These are phyloP conservation scores for Erebia aethiops DNA, from an alignment of 2,888 invertebrate genomes.

Conservation along the genomic window DNA sequence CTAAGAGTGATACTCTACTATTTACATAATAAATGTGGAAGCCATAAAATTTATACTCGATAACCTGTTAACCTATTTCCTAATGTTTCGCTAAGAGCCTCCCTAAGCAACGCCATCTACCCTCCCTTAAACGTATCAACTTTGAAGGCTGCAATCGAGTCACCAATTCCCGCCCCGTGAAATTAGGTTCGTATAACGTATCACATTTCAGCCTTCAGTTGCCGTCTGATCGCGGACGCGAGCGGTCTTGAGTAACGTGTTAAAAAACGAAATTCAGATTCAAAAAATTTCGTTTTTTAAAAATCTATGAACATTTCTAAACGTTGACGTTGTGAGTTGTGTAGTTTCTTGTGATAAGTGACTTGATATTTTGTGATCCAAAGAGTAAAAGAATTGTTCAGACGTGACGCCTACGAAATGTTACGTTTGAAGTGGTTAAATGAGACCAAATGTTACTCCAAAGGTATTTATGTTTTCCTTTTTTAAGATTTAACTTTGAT, in stretches of 20 bases:
- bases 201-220: constrained; percentile 59
- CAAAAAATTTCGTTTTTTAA: constrained; percentile 16
- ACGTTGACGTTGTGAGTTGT: constrained; percentile 2
- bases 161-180: constrained; percentile 55
- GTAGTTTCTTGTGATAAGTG: constrained; percentile 8
- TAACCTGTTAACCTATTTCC: constrained; percentile 6
- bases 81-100: constrained; percentile 1
- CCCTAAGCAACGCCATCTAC: constrained; percentile 47
- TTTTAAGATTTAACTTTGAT: constrained; percentile 10
- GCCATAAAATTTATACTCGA: neutral
- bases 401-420: constrained; percentile 14
- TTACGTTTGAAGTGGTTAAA: constrained; percentile 33
- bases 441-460: constrained; percentile 32
- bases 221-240: constrained; percentile 52
- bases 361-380: neutral
- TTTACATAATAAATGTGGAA: too few relatives aligned
- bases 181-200: constrained; percentile 69
- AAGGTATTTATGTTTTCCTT: constrained; percentile 27
- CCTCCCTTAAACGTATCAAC: constrained; percentile 42
- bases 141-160: constrained; percentile 52
- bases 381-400: constrained; percentile 1
- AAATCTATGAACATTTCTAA: neutral
- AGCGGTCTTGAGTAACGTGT: constrained; percentile 45
- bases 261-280: constrained; percentile 8
- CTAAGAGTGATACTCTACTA: too few relatives aligned